phyloP scores from a whole-genome alignment of 2,113 vertebrate species.

The Antechinus flavipes region DNA sequence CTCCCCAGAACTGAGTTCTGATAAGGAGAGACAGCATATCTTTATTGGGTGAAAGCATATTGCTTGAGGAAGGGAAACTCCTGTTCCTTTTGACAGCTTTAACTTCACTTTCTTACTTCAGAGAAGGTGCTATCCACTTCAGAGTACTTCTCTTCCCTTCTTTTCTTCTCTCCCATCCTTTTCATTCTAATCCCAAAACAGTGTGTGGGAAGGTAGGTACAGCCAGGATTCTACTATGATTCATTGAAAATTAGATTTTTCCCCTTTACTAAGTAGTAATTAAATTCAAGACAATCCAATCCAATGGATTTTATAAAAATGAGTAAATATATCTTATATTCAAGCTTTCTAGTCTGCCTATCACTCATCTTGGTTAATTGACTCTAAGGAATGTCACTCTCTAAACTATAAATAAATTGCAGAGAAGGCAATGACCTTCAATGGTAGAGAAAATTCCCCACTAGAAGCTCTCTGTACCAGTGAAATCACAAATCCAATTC shows the following conservation, averaged over 20 bases:
- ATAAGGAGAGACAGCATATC: not conserved
- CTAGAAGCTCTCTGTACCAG: not conserved
- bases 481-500: not conserved
- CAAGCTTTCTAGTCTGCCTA: not conserved
- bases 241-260: not conserved
- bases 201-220: not conserved
- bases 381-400: not conserved
- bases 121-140: not conserved
- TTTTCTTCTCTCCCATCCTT: not conserved
- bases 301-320: not conserved
- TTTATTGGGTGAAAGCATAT: not conserved
- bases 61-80: not conserved
- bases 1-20: not conserved
- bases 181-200: not conserved
- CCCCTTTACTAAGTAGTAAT: not conserved
- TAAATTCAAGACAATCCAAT: not conserved
- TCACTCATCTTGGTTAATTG: not conserved
- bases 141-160: not conserved
- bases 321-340: not conserved
- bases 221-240: not conserved
- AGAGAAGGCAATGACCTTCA: not conserved
- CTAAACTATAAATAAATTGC: not conserved
- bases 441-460: not conserved
- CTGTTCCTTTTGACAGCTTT: not conserved
- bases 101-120: not conserved